A percentile compares a stretch with the other conserved stretches of the same genome.
Conservation (phyloP, 1,140 invertebrate genomes). For the Metopolophium dirhodum region DNA sequence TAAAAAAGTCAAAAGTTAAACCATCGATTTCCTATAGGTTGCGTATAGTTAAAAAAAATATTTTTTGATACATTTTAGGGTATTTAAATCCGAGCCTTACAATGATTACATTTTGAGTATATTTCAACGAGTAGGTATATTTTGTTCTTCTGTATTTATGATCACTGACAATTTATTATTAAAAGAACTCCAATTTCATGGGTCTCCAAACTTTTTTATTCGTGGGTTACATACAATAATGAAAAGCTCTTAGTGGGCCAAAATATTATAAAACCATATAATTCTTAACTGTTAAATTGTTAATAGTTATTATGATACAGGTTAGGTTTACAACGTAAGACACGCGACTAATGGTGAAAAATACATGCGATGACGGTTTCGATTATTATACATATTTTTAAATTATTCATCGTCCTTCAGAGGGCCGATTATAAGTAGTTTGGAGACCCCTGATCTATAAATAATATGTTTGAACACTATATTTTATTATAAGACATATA, state of each 20-base stretch:
- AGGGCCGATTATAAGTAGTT: background rate
- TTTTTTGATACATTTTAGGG: too few species aligned
- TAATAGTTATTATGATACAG: too few species aligned
- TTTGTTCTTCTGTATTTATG: background rate
- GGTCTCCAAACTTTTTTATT: background rate
- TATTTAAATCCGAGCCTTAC: too few species aligned
- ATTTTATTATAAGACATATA: background rate
- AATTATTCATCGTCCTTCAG: background rate
- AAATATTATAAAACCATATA: background rate
- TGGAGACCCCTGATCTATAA: background rate
- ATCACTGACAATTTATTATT: background rate
- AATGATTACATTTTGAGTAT: too few species aligned
- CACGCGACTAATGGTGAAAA: background rate
- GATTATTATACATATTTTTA: background rate
- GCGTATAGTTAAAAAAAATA: too few species aligned
- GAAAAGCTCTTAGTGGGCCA: background rate
- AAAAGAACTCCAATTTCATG: background rate
- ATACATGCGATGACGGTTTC: background rate
- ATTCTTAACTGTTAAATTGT: background rate
- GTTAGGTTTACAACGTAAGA: background rate
- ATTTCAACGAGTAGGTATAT: background rate
- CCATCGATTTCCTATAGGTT: too few species aligned
- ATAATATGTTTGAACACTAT: background rate
- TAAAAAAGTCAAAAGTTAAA: too few species aligned
- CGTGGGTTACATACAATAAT: background rate